Conservation (phyloP, 2,888 invertebrate genomes). For the Hemistola chrysoprasaria region DNA sequence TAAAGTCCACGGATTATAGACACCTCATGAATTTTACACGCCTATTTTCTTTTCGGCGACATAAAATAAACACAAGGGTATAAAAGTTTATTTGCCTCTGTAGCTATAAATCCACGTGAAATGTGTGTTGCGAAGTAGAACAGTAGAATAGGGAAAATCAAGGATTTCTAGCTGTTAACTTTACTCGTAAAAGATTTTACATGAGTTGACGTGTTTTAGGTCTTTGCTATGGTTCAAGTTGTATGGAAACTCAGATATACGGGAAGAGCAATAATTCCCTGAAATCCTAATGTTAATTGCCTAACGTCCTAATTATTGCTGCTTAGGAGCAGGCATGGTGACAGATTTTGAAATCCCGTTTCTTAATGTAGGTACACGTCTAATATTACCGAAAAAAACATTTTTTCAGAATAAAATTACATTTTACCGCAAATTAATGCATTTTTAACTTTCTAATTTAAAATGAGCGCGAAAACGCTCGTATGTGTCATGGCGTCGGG, state of each 20-base stretch:
- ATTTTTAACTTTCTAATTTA: no score
- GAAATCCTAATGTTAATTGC: no score
- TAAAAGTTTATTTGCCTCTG: constrained; percentile 18
- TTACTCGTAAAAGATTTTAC: constrained; percentile 23
- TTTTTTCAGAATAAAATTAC: no score
- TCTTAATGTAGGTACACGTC: no score
- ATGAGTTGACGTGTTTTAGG: constrained; percentile 12
- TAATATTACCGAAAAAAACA: no score
- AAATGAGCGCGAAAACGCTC: no score
- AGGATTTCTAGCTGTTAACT: constrained; percentile 23
- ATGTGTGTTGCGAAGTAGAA: constrained; percentile 5
- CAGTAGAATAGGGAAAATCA: constrained; percentile 17
- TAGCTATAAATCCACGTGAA: constrained; percentile 18
- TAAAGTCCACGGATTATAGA: constrained; percentile 20
- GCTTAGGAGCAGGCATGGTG: no score
- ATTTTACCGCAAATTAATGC: no score
- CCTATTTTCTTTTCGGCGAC: constrained; percentile 18
- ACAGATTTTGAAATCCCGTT: no score
- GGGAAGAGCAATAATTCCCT: no score
- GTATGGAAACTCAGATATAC: constrained; percentile 7
- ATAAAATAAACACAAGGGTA: constrained; percentile 17
- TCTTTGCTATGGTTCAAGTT: constrained; percentile 2
- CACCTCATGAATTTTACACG: constrained; percentile 27
- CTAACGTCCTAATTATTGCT: no score
- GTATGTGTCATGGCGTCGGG: no score